Conservation (phyloP, 2,797 vertebrate genomes). For the Clarias pachynema region DNA sequence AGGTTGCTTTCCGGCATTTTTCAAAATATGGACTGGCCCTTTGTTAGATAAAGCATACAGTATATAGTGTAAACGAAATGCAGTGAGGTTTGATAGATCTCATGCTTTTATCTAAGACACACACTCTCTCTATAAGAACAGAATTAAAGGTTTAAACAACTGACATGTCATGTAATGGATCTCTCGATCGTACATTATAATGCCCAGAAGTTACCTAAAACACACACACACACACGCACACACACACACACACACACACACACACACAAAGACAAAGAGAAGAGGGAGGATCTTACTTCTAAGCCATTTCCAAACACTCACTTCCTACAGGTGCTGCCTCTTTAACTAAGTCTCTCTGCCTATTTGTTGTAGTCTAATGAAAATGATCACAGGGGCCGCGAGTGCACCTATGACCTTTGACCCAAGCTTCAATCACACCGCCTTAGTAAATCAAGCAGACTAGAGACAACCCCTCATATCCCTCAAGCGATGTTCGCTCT, state of each 20-base stretch:
- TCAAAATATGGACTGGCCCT: neutral
- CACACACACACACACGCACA: neutral
- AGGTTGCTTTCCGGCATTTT: neutral
- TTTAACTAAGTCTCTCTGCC: slow-evolving; percentile 74
- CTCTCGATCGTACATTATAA: neutral
- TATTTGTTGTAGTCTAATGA: slow-evolving; percentile 75
- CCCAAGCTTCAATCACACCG: slow-evolving; percentile 81
- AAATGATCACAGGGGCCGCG: slow-evolving; percentile 90
- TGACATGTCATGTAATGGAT: neutral
- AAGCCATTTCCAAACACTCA: slow-evolving; percentile 55
- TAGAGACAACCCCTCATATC: slow-evolving; percentile 83
- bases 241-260: neutral
- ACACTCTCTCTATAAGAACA: neutral
- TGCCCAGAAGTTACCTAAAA: neutral
- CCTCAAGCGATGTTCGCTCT: slow-evolving; percentile 69
- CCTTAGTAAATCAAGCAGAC: slow-evolving; percentile 90
- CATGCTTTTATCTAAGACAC: neutral
- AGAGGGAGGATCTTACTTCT: neutral
- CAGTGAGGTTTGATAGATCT: neutral
- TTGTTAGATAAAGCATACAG: neutral
- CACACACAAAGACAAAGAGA: neutral
- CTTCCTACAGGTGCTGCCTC: slow-evolving; percentile 72
- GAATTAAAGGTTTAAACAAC: neutral
- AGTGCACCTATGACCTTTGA: slow-evolving; percentile 90
- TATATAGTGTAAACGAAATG: neutral